Base-by-base conservation (phyloP, 1,140 invertebrate species). In the Dendrolimus kikuchii region DNA sequence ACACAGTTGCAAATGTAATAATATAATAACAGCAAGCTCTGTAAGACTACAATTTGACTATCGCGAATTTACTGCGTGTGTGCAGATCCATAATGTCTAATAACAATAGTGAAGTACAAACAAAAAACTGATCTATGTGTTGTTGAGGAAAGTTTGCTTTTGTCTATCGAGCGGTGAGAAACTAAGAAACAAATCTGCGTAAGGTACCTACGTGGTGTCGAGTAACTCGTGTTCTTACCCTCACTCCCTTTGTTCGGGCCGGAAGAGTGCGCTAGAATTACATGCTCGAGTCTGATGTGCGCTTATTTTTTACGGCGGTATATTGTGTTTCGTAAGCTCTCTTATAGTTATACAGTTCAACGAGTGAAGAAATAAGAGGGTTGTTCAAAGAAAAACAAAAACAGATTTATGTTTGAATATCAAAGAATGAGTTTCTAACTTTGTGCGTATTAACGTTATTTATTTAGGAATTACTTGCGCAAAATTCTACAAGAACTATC, bases 11-110 rank as follows among this genome's bases (percentile, higher is more conserved):
- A 74, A 86, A 81, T 81, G 77, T 81, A 77, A 83, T 86, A 81
- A 86, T 83, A 77, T 81, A 81, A 82, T 78, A 70, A 66, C 64
- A 74, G 75, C 78, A 75, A 68, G 64, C 80, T 70, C 71, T 61
- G 78, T 83, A 83, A 84, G 80, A 82, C 82, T 86, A 84, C 79
- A 86, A 86, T 86, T 86, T 86, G 82, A 86, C 82, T 86, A 86
- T 84, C 82, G 79, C 79, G 79, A 82, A 86, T 82, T 84, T 84
- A 77, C 81, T 77, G 74, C 73, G 71, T 72, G 54, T 59, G 55
- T 67, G 60, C 66, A 66, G 68, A 59, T 71, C 52, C 59, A 67
- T 77, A 86, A 83, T 56, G 74, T 81, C 62, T 68, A 62, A 83
- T 76, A 68, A 50, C 52, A 53, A 53, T 10, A 46, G 23, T 23